These are phyloP conservation scores for Conops quadrifasciatus DNA, from an alignment of 2,888 invertebrate species.

Conservation along the genomic window DNA sequence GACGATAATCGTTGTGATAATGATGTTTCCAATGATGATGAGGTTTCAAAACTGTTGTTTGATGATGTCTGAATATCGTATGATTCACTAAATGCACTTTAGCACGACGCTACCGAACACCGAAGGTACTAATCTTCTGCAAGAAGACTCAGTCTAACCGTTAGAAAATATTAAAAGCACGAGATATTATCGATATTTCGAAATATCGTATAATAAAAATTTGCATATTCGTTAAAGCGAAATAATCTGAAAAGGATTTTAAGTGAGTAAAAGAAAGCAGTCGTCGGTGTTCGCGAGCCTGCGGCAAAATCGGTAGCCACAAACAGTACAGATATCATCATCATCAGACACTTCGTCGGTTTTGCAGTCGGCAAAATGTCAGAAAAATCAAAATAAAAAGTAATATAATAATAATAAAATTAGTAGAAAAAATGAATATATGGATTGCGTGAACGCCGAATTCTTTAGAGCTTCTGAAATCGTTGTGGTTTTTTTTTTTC, in stretches of 20 bases:
- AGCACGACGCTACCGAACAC: too few relatives aligned
- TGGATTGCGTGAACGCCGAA: not conserved
- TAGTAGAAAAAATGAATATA: not conserved
- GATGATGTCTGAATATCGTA: too few relatives aligned
- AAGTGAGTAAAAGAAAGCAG: not conserved
- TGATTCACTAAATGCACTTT: too few relatives aligned
- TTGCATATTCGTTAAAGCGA: slow-evolving; percentile 9
- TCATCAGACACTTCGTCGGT: too few relatives aligned
- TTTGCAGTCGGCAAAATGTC: not conserved
- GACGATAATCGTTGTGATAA: too few relatives aligned
- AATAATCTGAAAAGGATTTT: not conserved
- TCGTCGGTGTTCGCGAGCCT: not conserved
- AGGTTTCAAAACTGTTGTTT: too few relatives aligned
- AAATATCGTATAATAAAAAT: not conserved
- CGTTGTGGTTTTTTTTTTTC: not conserved
- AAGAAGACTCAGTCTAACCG: not conserved
- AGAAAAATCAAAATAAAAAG: not conserved
- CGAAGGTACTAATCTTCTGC: too few relatives aligned
- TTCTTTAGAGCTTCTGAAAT: not conserved
- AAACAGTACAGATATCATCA: not conserved
- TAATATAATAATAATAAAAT: not conserved
- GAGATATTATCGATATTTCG: not conserved
- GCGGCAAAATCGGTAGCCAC: slow-evolving; percentile 13
- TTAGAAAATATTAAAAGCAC: not conserved
- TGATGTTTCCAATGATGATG: too few relatives aligned